These are phyloP conservation scores for Tetramorium alpestre DNA, from an alignment of 1,140 invertebrate species.

Conservation along the genomic window DNA sequence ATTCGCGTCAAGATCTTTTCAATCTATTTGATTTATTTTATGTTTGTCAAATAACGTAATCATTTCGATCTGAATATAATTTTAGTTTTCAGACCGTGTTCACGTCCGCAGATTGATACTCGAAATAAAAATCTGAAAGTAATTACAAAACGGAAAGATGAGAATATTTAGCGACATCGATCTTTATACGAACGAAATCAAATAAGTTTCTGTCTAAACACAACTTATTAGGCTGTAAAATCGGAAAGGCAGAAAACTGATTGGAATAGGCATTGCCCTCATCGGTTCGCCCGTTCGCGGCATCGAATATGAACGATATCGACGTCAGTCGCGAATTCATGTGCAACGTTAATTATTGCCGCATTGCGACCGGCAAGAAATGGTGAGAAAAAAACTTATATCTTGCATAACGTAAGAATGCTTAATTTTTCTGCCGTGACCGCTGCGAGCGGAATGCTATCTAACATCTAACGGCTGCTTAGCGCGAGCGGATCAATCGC, in stretches of 20 bases:
- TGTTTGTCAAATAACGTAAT: not conserved
- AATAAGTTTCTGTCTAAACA: not conserved
- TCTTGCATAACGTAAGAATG: constrained; percentile 45
- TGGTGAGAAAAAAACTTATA: not conserved
- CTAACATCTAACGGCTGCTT: constrained; percentile 37
- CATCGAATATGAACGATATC: not conserved
- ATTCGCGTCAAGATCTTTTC: not conserved
- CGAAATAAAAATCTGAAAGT: not conserved
- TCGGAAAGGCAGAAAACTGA: not conserved
- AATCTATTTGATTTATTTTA: not conserved
- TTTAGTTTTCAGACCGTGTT: not conserved
- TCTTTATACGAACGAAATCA: not conserved
- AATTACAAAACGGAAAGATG: not conserved
- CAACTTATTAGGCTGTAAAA: not conserved
- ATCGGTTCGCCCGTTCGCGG: not conserved
- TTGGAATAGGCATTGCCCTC: not conserved
- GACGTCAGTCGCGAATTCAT: not conserved
- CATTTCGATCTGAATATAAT: not conserved
- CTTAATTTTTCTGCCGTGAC: constrained; percentile 41
- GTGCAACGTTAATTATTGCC: constrained; percentile 32
- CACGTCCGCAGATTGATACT: not conserved
- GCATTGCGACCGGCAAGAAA: not conserved
- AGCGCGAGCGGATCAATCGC: constrained; percentile 45
- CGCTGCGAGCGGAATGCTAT: constrained; percentile 50
- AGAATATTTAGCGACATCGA: not conserved